Base-by-base conservation (phyloP, 2,888 invertebrate species). In the Cephus pygmeus region DNA sequence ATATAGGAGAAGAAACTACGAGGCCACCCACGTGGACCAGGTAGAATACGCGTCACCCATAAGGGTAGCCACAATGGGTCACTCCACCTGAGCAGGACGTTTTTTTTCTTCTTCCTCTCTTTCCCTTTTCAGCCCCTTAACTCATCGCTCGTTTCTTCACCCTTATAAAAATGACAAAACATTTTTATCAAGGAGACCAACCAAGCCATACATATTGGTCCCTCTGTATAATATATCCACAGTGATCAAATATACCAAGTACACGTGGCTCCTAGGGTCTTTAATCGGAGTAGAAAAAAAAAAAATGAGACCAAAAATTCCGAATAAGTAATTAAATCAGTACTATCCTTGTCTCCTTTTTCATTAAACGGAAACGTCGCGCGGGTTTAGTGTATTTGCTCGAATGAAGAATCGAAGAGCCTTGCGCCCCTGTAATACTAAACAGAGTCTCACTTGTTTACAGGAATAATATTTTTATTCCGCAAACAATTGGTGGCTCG, bases 381-480 rank as follows among this genome's bases (percentile, higher is more conserved):
- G 15, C 40, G 40, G 40, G 40, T 15, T 40, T 40, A 15, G 68
- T 33, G 31, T 76, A 76, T 86, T 85, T 85, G 86, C 86, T 86
- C 84, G 85, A 85, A 87, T 82, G 85, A 34, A 31, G 75, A 80
- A 83, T 12, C 15, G 84, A 85, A 83, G 79, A 80, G 73, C 81
- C 80, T 82, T 75, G 80, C 84, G 74, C 79, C 34, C 82, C 83
- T 78, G 85, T 85, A 84, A 83, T 85, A 85, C 81, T 40, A 40
- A 40, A 40, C 40, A 40, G 15, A 85, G 85, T 86, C 85, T 86
- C 85, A 85, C 88, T 88, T 91, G 90, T 90, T 90, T 90, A 89
- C 91, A 89, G 87, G 88, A 90, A 91, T 89, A 91, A 91, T 91
- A 91, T 91, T 91, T 91, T 90, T 90, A 90, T 90, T 88, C 87